Base-by-base conservation (phyloP, 1,140 invertebrate genomes). In the Luehdorfia chinensis region DNA sequence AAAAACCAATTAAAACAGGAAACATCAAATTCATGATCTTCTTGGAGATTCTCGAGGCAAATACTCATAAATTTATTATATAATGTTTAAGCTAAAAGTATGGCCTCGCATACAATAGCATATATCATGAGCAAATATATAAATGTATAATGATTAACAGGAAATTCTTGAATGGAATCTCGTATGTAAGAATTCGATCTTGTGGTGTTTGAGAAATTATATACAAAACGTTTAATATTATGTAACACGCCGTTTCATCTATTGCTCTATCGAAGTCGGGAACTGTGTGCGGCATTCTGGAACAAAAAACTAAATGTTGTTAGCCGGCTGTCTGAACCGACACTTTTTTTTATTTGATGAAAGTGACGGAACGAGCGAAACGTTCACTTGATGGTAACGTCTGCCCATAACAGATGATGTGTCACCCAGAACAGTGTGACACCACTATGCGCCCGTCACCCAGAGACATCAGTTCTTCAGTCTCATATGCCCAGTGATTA, bases 161-260 rank as follows among this genome's bases (percentile, higher is more conserved):
- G 25, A n/a, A 50, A 46, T n/a, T n/a, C n/a, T n/a, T n/a, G n/a
- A n/a, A n/a, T 31, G 32, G 28, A 46, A 53, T 36, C 39, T 53
- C 50, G 18, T 46, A 12, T 46, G 8, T 43, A 45, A 31, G 30
- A 50, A 30, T 23, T 44, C 18, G 28, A 19, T 5, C 4, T 28
- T 1, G 13, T 32, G 12, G 27, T 45, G 28, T 48, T 18, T 30
- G 36, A 36, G 31, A 49, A 53, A 49, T 37, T 48, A 48, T 56
- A 60, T 57, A 62, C 61, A 59, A 54, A 61, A 48, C 45, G 43
- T 37, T 48, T 56, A 55, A 59, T 58, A 56, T 65, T 66, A 67
- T 67, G 56, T 70, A 69, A 63, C 57, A 50, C 59, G 69, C 58
- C 56, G 45, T 61, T 37, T 51, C 56, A 53, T 43, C 25, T 50